Percentiles rank a stretch among this genome's conserved stretches.
Evolutionary conservation across 2,888 invertebrate species (phyloP).

Genomic region (Tipula unca): DNA sequence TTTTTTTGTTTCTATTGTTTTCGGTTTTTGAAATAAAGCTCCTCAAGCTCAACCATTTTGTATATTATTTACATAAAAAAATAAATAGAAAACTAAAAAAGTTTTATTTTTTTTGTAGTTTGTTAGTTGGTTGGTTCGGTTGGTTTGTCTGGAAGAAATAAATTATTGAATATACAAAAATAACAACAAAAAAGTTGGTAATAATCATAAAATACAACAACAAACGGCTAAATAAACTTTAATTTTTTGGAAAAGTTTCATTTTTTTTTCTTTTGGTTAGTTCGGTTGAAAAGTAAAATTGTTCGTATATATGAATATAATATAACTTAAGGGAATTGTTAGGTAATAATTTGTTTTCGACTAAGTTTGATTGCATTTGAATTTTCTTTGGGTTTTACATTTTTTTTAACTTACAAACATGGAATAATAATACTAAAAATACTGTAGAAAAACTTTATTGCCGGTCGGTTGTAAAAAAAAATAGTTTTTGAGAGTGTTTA

Average conservation of each 20-base stretch:
- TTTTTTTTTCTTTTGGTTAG: background rate
- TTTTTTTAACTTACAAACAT: background rate
- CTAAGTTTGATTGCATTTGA: conserved; percentile 8
- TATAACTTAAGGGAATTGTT: background rate
- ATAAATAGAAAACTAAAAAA: background rate
- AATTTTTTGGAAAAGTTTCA: background rate
- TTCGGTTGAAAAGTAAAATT: background rate
- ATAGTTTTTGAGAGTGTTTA: no score
- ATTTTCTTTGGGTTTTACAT: background rate
- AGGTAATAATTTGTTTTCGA: background rate
- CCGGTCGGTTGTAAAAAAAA: no score
- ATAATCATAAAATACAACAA: conserved; percentile 8
- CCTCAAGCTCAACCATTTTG: background rate
- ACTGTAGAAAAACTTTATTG: background rate
- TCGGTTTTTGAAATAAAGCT: background rate
- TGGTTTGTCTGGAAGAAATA: background rate
- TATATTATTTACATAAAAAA: background rate
- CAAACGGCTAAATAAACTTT: background rate
- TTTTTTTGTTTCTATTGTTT: background rate
- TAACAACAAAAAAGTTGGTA: background rate
- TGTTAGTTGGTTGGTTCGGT: background rate
- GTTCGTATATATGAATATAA: background rate
- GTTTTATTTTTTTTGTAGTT: background rate
- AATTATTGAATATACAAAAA: background rate
- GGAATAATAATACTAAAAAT: background rate